These are phyloP conservation scores for Lottia scabra DNA, from an alignment of 2,888 invertebrate genomes.

Conservation along the genomic window DNA sequence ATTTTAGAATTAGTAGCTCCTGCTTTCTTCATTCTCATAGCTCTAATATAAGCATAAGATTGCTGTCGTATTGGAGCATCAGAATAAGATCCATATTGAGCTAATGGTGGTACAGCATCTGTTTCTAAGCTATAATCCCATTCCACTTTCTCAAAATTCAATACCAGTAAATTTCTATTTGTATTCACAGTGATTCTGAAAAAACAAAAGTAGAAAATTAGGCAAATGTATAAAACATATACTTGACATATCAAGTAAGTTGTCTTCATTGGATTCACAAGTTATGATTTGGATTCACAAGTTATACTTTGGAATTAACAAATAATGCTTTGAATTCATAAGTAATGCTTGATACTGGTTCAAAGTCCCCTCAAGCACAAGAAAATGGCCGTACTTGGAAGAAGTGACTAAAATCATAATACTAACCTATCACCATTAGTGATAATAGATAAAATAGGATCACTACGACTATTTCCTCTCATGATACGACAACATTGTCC, in stretches of 20 bases:
- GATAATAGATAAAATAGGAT: conserved; percentile 64
- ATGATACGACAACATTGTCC: conserved; percentile 69
- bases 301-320: no score
- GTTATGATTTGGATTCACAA: no score
- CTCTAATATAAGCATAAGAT: conserved; percentile 65
- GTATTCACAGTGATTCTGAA: conserved; percentile 66
- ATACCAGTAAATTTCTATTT: conserved; percentile 60
- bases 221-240: no score
- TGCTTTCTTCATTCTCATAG: conserved; percentile 64
- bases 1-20: conserved; percentile 64
- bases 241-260: no score
- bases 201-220: conserved; percentile 5
- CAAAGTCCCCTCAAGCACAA: no score
- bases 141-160: conserved; percentile 66
- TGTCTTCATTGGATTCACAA: no score
- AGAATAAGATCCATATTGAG: conserved; percentile 63
- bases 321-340: no score
- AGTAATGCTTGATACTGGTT: no score
- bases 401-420: not conserved
- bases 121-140: conserved; percentile 66
- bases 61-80: conserved; percentile 63
- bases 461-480: conserved; percentile 68
- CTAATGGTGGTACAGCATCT: conserved; percentile 64
- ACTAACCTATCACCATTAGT: conserved; percentile 64
- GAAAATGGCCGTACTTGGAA: no score